phyloP scores from a whole-genome alignment of 2,888 invertebrate genomes.

The Serrognathus titanus region DNA sequence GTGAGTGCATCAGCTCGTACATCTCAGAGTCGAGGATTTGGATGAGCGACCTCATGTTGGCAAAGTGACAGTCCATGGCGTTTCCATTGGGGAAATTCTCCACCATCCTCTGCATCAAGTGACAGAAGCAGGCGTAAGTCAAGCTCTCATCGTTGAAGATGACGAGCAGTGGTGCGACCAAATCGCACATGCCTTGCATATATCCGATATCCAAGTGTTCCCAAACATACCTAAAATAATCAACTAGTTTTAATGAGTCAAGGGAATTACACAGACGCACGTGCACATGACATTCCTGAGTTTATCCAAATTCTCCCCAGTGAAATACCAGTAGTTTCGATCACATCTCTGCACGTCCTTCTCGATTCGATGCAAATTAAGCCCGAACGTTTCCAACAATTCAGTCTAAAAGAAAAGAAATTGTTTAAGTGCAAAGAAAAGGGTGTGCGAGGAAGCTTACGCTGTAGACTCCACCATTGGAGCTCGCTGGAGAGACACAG shows the following conservation, averaged over 20 bases:
- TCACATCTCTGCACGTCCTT: constrained; percentile 96
- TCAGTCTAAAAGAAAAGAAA: constrained; percentile 60
- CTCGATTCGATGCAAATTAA: constrained; percentile 92
- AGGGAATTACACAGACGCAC: constrained; percentile 54
- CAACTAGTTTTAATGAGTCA: not conserved
- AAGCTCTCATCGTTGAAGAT: constrained; percentile 89
- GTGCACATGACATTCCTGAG: constrained; percentile 94
- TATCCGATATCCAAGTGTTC: constrained; percentile 92
- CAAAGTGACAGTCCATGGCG: constrained; percentile 94
- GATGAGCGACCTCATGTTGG: constrained; percentile 87
- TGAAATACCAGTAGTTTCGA: constrained; percentile 91
- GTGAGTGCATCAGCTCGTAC: constrained; percentile 91
- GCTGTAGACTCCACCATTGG: constrained; percentile 86
- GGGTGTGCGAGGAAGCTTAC: constrained; percentile 54
- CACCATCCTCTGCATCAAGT: constrained; percentile 85
- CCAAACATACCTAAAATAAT: constrained; percentile 80
- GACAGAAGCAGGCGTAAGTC: constrained; percentile 88
- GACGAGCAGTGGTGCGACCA: constrained; percentile 88
- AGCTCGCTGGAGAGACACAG: constrained; percentile 83
- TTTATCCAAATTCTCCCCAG: constrained; percentile 84
- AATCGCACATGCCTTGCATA: constrained; percentile 97
- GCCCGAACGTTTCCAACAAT: constrained; percentile 76
- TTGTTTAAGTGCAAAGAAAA: not conserved
- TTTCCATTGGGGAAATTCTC: constrained; percentile 90
- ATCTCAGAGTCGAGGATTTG: constrained; percentile 91